Evolutionary conservation across 2,888 invertebrate species (phyloP).

Genomic region (Hydroisotoma schaefferi): DNA sequence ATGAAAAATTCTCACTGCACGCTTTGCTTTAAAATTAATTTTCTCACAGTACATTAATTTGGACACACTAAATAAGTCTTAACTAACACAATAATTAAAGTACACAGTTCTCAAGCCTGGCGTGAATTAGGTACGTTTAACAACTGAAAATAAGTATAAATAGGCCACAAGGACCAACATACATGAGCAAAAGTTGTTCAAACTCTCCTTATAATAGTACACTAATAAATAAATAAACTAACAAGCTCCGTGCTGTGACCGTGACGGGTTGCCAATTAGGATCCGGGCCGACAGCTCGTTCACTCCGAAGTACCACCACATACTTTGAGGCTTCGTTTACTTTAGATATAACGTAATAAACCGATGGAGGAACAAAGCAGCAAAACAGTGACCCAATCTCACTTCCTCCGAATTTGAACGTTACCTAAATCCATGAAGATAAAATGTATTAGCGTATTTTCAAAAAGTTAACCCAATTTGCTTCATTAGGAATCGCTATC

Average conservation of each 20-base stretch:
- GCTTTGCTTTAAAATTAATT: no score
- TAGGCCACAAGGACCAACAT: background rate
- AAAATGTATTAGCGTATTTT: no score
- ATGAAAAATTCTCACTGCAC: no score
- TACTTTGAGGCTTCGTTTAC: conserved; percentile 52
- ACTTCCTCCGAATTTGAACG: conserved; percentile 42
- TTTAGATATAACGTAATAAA: conserved; percentile 50
- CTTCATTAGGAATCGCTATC: background rate
- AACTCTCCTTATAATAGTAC: no score
- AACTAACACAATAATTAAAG: no score
- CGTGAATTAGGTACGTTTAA: no score
- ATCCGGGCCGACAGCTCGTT: conserved; percentile 50
- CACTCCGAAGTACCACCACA: conserved; percentile 55
- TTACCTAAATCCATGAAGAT: conserved; percentile 20
- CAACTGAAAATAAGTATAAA: background rate
- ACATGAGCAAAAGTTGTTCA: no score
- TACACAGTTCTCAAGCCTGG: no score
- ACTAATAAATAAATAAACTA: background rate
- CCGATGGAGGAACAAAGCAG: conserved; percentile 34
- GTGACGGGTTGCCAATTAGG: conserved; percentile 58
- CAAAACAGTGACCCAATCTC: conserved; percentile 32
- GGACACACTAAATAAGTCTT: no score
- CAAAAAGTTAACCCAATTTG: no score
- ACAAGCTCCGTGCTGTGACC: conserved; percentile 54
- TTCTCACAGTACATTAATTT: no score